A percentile compares a stretch with the other conserved stretches of the same genome.
Conservation (phyloP, 2,113 vertebrate species). For the Coturnix japonica region DNA sequence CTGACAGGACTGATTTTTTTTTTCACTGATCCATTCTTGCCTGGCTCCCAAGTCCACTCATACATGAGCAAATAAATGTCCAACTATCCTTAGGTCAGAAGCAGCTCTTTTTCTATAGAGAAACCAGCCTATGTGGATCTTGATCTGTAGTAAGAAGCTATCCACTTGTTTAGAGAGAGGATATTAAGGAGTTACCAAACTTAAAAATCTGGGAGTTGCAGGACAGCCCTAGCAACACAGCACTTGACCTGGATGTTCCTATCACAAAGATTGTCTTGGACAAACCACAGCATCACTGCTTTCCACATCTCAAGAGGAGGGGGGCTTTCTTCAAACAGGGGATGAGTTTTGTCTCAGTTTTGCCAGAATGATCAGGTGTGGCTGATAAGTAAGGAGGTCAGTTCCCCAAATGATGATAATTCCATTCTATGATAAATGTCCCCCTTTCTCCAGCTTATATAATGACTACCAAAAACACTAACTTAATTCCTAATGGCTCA, state of each 20-base stretch:
- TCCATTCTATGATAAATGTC: neutral
- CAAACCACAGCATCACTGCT: neutral
- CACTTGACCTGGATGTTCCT: neutral
- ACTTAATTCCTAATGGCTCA: neutral
- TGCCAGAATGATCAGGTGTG: neutral
- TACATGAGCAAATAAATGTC: neutral
- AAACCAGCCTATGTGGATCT: rapidly evolving
- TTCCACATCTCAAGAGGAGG: neutral
- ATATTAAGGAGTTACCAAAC: neutral
- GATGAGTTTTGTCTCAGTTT: neutral
- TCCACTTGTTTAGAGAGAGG: neutral
- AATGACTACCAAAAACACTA: neutral
- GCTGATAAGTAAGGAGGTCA: neutral
- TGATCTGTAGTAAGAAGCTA: neutral
- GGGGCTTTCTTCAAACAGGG: neutral
- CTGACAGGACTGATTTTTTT: neutral
- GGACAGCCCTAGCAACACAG: neutral
- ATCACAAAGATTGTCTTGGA: neutral
- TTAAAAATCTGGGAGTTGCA: neutral
- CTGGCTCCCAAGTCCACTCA: neutral
- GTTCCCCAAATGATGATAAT: neutral
- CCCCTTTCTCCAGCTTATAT: neutral
- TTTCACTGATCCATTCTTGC: neutral
- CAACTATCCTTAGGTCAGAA: neutral
- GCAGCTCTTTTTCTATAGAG: neutral